Conservation (phyloP, 2,113 vertebrate genomes). For the Rynchops niger region DNA sequence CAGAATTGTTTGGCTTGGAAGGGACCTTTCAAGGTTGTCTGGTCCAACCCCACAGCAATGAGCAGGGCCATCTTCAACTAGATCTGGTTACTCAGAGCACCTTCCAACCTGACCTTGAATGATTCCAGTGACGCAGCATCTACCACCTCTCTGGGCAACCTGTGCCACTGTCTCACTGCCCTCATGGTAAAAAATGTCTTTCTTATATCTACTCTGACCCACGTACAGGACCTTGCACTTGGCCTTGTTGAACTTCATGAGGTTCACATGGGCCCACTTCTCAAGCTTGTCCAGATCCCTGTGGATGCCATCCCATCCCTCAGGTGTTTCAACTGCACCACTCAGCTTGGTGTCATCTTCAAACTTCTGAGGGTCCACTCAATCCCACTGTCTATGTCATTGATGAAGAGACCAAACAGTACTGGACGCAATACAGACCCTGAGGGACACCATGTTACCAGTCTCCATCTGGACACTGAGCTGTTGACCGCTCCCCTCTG, state of each 20-base stretch:
- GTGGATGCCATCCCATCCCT: neutral
- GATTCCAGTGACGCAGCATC: too few relatives aligned
- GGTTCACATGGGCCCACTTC: neutral
- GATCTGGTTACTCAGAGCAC: too few relatives aligned
- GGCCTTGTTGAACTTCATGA: neutral
- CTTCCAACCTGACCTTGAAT: too few relatives aligned
- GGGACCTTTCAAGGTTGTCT: too few relatives aligned
- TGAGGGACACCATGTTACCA: neutral
- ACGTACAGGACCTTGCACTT: neutral
- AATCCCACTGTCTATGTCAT: neutral
- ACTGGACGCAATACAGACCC: neutral
- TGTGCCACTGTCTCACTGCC: neutral
- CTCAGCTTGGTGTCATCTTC: neutral
- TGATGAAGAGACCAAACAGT: neutral
- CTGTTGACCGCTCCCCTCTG: neutral
- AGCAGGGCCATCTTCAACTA: too few relatives aligned
- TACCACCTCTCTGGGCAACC: neutral
- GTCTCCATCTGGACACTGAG: neutral
- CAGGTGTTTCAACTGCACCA: neutral
- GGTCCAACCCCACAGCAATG: too few relatives aligned
- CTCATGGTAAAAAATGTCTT: neutral
- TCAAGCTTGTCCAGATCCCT: neutral
- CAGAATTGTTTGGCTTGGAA: too few relatives aligned
- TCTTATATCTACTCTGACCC: neutral
- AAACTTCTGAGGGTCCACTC: neutral